Percentiles rank a stretch among this genome's conserved stretches.
These are phyloP conservation scores for Stercorarius parasiticus DNA, from an alignment of 2,113 vertebrate genomes.

Conservation along the genomic window DNA sequence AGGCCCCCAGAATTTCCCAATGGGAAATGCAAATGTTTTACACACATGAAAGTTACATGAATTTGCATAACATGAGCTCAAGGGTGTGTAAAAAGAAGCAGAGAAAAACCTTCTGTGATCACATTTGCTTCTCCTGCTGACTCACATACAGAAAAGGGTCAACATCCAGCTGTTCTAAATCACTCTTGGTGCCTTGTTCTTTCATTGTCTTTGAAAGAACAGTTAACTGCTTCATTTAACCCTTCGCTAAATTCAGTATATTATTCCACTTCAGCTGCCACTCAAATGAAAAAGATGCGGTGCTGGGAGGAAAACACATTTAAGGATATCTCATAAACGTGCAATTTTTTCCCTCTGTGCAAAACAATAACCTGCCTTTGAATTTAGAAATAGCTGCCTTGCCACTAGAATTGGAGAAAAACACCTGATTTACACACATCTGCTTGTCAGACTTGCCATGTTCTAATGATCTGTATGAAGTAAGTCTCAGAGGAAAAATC, in stretches of 20 bases:
- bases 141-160: not conserved
- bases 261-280: slow-evolving; percentile 52
- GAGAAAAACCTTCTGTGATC: not conserved
- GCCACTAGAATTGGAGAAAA: not conserved
- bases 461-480: not conserved
- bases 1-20: not conserved
- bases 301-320: not conserved
- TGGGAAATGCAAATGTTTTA: not conserved
- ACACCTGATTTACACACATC: not conserved
- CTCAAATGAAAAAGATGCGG: slow-evolving; percentile 42
- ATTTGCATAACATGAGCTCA: not conserved
- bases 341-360: not conserved
- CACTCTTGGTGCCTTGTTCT: not conserved
- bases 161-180: not conserved
- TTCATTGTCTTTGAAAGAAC: slow-evolving; percentile 10
- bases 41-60: not conserved
- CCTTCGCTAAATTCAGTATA: slow-evolving; percentile 55
- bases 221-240: slow-evolving; percentile 67
- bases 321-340: slow-evolving; percentile 24
- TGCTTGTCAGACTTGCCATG: not conserved
- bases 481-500: not conserved
- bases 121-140: not conserved
- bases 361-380: not conserved
- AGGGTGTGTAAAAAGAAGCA: not conserved
- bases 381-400: not conserved